Percentiles rank a stretch among this genome's conserved stretches.
phyloP scores from a whole-genome alignment of 2,888 invertebrate genomes.

The Eretmocerus hayati region DNA sequence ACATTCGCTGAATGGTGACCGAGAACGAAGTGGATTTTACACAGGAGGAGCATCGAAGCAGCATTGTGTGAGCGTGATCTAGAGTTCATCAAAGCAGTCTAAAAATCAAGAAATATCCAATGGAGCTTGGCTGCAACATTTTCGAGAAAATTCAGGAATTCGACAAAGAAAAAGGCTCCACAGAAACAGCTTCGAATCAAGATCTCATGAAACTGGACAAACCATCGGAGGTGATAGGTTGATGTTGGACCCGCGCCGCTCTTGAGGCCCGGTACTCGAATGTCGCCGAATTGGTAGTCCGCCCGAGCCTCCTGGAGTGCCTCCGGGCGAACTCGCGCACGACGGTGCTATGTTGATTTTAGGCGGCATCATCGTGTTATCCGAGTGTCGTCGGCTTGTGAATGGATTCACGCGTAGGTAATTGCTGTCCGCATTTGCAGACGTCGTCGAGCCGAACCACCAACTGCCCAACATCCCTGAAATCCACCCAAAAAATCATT shows the following conservation, averaged over 20 bases:
- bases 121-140: too few relatives aligned
- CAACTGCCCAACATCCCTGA: constrained; percentile 57
- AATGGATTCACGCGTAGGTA: constrained; percentile 76
- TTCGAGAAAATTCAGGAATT: too few relatives aligned
- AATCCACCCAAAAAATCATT: background rate
- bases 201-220: too few relatives aligned
- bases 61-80: too few relatives aligned
- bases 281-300: constrained; percentile 81
- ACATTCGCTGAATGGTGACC: too few relatives aligned
- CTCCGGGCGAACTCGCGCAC: constrained; percentile 73
- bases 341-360: constrained; percentile 84
- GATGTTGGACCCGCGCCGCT: constrained; percentile 74
- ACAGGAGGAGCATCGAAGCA: too few relatives aligned
- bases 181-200: too few relatives aligned
- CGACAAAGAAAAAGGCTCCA: too few relatives aligned
- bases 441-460: constrained; percentile 79
- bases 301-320: constrained; percentile 64
- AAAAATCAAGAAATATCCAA: too few relatives aligned
- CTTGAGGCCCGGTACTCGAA: constrained; percentile 86
- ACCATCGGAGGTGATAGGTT: constrained; percentile 87
- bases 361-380: constrained; percentile 86
- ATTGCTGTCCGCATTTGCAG: constrained; percentile 70
- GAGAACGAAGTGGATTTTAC: too few relatives aligned
- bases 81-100: too few relatives aligned
- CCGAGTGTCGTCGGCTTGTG: constrained; percentile 80